Evolutionary conservation across 2,888 invertebrate species (phyloP).

Genomic region (Hybos culiciformis): DNA sequence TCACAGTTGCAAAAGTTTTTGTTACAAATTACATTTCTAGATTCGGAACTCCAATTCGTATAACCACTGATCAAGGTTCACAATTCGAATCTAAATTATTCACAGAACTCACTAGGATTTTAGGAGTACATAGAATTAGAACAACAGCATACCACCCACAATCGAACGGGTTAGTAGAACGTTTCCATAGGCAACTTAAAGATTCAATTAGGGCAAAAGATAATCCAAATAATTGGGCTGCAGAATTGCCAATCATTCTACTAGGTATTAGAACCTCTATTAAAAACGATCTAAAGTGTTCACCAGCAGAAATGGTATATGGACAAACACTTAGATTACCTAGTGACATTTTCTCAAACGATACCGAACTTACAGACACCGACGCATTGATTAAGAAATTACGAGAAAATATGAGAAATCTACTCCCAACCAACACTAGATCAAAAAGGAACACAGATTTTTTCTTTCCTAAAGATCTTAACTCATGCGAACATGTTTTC

Average conservation of each 20-base stretch:
- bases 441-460: no score
- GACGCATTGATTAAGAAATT: no score
- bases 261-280: conserved; percentile 9
- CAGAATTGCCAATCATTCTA: conserved; percentile 8
- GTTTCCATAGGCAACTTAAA: conserved; percentile 8
- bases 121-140: conserved; percentile 1
- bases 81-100: conserved; percentile 9
- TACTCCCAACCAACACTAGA: no score
- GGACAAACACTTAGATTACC: neutral
- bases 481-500: no score
- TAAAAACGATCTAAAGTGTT: conserved; percentile 8
- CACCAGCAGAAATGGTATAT: conserved; percentile 5
- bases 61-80: conserved; percentile 13
- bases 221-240: conserved; percentile 5
- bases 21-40: conserved; percentile 9
- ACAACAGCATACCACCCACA: conserved; percentile 7
- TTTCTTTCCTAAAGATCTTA: no score
- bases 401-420: no score
- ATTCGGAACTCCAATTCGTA: conserved; percentile 10
- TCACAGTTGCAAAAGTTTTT: conserved; percentile 9
- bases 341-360: no score
- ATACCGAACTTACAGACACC: no score
- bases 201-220: neutral
- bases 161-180: conserved; percentile 7
- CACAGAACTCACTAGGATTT: neutral